Percentiles rank a stretch among this genome's conserved stretches.
These are phyloP conservation scores for Epicauta chinensis DNA, from an alignment of 1,140 invertebrate species.

Conservation along the genomic window DNA sequence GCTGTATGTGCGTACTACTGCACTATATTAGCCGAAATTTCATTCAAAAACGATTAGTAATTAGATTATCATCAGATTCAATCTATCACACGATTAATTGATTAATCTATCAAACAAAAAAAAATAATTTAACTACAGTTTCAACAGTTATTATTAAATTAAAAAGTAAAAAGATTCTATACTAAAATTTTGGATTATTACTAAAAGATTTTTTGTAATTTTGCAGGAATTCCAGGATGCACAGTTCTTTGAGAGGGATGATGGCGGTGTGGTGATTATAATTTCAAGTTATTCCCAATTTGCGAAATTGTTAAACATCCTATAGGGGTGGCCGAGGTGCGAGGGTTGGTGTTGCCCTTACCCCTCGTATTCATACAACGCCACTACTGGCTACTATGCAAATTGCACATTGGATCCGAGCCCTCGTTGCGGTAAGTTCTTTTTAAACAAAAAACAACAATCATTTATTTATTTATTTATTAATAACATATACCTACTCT, in stretches of 20 bases:
- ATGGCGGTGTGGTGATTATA: not conserved
- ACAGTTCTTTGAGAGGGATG: too few species aligned
- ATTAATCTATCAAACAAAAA: too few species aligned
- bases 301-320: not conserved
- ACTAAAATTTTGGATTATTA: too few species aligned
- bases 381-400: constrained; percentile 41
- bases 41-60: constrained; percentile 6
- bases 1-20: constrained; percentile 14
- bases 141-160: too few species aligned
- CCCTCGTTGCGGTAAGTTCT: constrained; percentile 40
- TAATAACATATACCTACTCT: not conserved
- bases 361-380: constrained; percentile 33
- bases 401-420: constrained; percentile 40
- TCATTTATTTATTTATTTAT: not conserved
- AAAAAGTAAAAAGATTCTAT: too few species aligned
- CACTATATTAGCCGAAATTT: constrained; percentile 20
- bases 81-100: constrained; percentile 9
- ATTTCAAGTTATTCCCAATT: not conserved
- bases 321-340: constrained; percentile 29
- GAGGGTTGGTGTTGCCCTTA: constrained; percentile 35
- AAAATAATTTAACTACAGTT: too few species aligned
- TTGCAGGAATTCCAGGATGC: too few species aligned
- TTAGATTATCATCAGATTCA: not conserved
- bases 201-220: not conserved
- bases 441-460: not conserved